These are phyloP conservation scores for Pollenia griseotomentosa DNA, from an alignment of 2,888 invertebrate species.

Conservation along the genomic window DNA sequence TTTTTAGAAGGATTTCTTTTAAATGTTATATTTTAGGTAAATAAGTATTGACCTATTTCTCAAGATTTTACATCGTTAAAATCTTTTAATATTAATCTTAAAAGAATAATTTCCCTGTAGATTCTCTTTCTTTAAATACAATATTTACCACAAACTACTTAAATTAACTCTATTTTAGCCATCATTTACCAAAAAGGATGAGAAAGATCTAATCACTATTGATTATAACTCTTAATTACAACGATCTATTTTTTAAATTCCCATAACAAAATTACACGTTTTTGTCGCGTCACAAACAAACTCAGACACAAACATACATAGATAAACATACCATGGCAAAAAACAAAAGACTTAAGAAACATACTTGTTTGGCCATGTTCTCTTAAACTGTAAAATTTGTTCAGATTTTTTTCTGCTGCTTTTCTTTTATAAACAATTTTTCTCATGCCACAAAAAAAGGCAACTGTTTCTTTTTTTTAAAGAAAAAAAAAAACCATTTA, in stretches of 20 bases:
- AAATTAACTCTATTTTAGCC: neutral
- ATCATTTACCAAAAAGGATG: neutral
- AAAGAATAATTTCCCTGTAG: neutral
- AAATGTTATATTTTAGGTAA: too few relatives aligned
- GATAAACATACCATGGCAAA: neutral
- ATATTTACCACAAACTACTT: neutral
- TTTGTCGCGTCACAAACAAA: neutral
- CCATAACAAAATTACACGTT: conserved; percentile 32
- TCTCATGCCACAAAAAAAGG: conserved; percentile 40
- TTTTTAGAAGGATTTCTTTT: too few relatives aligned
- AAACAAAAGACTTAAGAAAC: conserved; percentile 53
- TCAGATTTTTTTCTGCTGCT: neutral
- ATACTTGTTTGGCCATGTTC: conserved; percentile 9
- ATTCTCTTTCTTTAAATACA: neutral
- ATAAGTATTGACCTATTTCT: neutral
- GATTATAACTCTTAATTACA: conserved; percentile 48
- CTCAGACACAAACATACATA: neutral
- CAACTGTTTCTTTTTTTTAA: conserved; percentile 23
- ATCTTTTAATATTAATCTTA: neutral
- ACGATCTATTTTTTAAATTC: conserved; percentile 38
- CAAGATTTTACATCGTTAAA: neutral
- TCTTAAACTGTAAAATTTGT: conserved; percentile 53
- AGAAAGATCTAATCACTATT: conserved; percentile 11
- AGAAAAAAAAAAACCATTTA: conserved; percentile 5
- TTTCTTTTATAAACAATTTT: conserved; percentile 45